Base-by-base conservation (phyloP, 2,888 invertebrate species). In the Tipula confusa region DNA sequence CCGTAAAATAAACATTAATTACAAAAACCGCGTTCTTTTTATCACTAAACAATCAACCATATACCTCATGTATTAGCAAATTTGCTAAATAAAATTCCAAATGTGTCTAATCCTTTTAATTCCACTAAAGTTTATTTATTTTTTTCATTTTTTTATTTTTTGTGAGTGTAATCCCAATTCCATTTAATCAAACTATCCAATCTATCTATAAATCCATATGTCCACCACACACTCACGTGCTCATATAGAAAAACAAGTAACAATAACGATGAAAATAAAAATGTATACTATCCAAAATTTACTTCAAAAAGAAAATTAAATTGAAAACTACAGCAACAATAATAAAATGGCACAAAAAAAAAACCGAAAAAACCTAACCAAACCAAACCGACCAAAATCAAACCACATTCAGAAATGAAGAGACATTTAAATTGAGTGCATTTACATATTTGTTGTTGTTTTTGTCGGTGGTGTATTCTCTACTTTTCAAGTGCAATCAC, bases 351-450 rank as follows among this genome's bases (percentile, higher is more conserved):
- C 80, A 80, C 13, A 28, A 80, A 29, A 29, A 29, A 80, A 29
- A 80, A 29, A 13, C n/a, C n/a, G 29, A 80, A 80, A n/a, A n/a
- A 80, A 80, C 29, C 80, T 80, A 80, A 80, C 80, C 80, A 80
- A 80, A 80, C 80, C 80, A 80, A 80, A 80, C 80, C 80, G 31
- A 80, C 80, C 80, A 80, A 80, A 80, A 80, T 80, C 80, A 80
- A 80, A 80, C 80, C 80, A 80, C 80, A 80, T 80, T 80, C 80
- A 80, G 80, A 80, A 80, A 80, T 80, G 80, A 80, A 80, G 80
- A 80, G 80, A 80, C 80, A 80, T 80, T 80, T 80, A 80, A 80
- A 80, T 80, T 80, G 80, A 80, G 80, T 80, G 80, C 80, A 80
- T 80, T 80, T 80, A 80, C 80, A 80, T 80, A 29, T 29, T 80